Evolutionary conservation across 2,888 invertebrate genomes (phyloP).

Genomic region (Sycophila texana): DNA sequence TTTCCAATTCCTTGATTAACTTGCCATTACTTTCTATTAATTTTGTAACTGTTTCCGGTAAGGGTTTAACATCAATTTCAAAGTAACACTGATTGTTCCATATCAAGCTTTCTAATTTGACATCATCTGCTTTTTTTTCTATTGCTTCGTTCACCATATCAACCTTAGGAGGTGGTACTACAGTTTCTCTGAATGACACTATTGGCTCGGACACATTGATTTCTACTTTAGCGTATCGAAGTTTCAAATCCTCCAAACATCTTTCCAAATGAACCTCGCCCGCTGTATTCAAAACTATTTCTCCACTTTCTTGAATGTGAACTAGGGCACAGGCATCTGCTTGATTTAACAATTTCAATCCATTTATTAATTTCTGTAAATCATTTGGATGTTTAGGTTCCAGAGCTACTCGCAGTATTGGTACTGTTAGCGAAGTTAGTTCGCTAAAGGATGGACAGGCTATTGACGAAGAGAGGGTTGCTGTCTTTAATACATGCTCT

Average conservation of each 20-base stretch:
- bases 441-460: conserved; percentile 93
- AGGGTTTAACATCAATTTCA: conserved; percentile 85
- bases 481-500: conserved; percentile 90
- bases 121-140: conserved; percentile 79
- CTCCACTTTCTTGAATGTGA: conserved; percentile 93
- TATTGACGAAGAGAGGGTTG: conserved; percentile 88
- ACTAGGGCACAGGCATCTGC: conserved; percentile 96
- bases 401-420: conserved; percentile 95
- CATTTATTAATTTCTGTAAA: conserved; percentile 84
- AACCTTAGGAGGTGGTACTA: conserved; percentile 86
- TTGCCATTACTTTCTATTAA: conserved; percentile 84
- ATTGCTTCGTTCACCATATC: conserved; percentile 93
- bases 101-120: conserved; percentile 76
- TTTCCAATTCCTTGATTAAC: conserved; percentile 82
- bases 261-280: conserved; percentile 98
- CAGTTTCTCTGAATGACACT: conserved; percentile 96
- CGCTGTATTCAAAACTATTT: conserved; percentile 94
- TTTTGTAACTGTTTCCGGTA: conserved; percentile 84
- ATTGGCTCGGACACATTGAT: conserved; percentile 96
- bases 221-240: conserved; percentile 88
- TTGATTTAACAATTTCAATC: conserved; percentile 92
- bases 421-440: conserved; percentile 85
- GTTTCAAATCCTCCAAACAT: conserved; percentile 93
- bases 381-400: conserved; percentile 90
- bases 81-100: conserved; percentile 82